Conservation (phyloP, 2,113 vertebrate genomes). For the Pygoscelis antarcticus region DNA sequence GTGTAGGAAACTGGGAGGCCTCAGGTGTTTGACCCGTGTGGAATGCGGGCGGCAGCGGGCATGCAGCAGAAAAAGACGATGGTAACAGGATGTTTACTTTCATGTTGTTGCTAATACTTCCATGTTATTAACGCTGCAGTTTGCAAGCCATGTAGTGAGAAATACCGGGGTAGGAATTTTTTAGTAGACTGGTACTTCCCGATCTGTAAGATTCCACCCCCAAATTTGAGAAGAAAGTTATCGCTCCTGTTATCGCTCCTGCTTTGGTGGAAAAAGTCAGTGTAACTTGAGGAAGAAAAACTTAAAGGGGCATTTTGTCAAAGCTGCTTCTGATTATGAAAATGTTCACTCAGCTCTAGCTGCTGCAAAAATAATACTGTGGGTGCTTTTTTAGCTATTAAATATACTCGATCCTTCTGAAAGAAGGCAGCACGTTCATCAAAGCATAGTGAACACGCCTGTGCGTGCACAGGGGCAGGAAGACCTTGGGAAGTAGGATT, state of each 20-base stretch:
- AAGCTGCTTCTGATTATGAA: background rate
- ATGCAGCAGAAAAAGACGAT: background rate
- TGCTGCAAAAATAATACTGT: background rate
- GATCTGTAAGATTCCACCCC: background rate
- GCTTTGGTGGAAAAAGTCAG: background rate
- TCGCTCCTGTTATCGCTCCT: background rate
- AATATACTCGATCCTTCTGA: rapidly evolving
- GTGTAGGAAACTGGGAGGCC: background rate
- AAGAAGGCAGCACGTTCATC: rapidly evolving
- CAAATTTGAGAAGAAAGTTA: background rate
- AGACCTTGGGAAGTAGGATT: rapidly evolving
- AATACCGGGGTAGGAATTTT: background rate
- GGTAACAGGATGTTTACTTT: background rate
- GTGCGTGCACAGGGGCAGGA: rapidly evolving
- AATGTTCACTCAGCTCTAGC: background rate
- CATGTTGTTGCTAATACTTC: rapidly evolving
- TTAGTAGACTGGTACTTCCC: background rate
- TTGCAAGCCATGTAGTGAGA: background rate
- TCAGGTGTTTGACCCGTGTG: rapidly evolving
- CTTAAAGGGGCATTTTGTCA: background rate
- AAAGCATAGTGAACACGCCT: rapidly evolving
- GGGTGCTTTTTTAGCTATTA: background rate
- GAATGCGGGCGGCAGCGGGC: rapidly evolving
- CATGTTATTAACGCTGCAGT: rapidly evolving
- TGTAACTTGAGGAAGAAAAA: background rate